Evolutionary conservation across 2,113 vertebrate genomes (phyloP).

Genomic region (Carassius gibelio): DNA sequence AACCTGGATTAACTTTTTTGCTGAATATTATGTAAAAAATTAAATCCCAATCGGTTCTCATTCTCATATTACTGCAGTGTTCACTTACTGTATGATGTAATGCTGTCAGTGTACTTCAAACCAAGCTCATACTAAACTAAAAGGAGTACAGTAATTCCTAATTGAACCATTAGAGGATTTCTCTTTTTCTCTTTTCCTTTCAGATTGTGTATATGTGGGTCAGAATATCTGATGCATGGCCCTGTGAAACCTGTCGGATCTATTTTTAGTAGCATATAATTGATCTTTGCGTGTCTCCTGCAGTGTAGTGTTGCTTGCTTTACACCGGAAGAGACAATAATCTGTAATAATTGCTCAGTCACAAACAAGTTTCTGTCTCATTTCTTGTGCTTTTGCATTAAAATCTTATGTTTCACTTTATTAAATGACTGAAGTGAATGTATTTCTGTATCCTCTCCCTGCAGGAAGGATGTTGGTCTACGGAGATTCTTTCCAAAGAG

Average conservation of each 20-base stretch:
- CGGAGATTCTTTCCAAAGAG: conserved; percentile 97
- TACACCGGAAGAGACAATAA: not conserved
- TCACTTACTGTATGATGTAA: not conserved
- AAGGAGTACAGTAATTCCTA: not conserved
- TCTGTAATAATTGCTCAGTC: not conserved
- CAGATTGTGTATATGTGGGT: conserved; percentile 49
- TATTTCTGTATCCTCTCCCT: conserved; percentile 46
- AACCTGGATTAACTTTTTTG: not conserved
- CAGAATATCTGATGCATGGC: conserved; percentile 46
- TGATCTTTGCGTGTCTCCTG: conserved; percentile 42
- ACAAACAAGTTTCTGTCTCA: not conserved
- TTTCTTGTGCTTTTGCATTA: not conserved
- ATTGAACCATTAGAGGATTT: conserved; percentile 1
- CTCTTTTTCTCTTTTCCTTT: not conserved
- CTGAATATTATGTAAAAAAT: not conserved
- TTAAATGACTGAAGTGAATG: not conserved
- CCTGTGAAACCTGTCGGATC: conserved; percentile 43
- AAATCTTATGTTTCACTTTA: not conserved
- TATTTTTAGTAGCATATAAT: conserved; percentile 50
- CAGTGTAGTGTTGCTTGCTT: conserved; percentile 15
- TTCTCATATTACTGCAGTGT: not conserved
- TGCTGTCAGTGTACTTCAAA: not conserved
- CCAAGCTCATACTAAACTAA: not conserved
- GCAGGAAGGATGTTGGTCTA: conserved; percentile 96
- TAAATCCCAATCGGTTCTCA: not conserved